Conservation (phyloP, 2,888 invertebrate genomes). For the Leptura quadrifasciata region DNA sequence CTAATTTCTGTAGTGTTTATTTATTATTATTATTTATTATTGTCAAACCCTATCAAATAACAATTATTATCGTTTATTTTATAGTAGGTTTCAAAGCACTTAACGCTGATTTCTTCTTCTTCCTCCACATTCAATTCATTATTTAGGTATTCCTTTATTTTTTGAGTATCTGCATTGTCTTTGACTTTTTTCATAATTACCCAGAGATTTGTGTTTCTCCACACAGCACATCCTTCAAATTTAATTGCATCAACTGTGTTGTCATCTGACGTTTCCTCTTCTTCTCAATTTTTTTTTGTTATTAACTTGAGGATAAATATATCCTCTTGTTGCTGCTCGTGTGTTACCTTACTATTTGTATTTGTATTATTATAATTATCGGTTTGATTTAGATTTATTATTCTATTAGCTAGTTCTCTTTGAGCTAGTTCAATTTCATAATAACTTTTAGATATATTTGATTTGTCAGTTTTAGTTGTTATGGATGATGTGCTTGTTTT, state of each 20-base stretch:
- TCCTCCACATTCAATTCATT: too few relatives aligned
- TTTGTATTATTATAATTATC: too few relatives aligned
- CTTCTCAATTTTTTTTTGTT: not conserved
- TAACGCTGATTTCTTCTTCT: too few relatives aligned
- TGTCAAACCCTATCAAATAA: not conserved
- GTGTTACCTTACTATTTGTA: not conserved
- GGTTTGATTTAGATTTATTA: not conserved
- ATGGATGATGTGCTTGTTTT: too few relatives aligned
- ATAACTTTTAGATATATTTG: not conserved
- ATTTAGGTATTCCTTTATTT: too few relatives aligned
- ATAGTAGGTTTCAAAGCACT: not conserved
- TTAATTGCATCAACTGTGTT: not conserved
- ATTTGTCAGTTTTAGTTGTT: not conserved
- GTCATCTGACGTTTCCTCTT: not conserved
- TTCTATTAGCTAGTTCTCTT: not conserved
- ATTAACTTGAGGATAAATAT: not conserved
- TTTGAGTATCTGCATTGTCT: too few relatives aligned
- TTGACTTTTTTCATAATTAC: too few relatives aligned
- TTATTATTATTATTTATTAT: not conserved
- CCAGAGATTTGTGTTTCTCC: not conserved
- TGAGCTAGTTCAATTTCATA: not conserved
- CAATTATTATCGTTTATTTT: conserved; percentile 5
- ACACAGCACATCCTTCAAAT: not conserved
- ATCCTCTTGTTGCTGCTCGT: not conserved
- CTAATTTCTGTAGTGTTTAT: too few relatives aligned